These are phyloP conservation scores for Colletes collaris DNA, from an alignment of 2,888 invertebrate species.

Conservation along the genomic window DNA sequence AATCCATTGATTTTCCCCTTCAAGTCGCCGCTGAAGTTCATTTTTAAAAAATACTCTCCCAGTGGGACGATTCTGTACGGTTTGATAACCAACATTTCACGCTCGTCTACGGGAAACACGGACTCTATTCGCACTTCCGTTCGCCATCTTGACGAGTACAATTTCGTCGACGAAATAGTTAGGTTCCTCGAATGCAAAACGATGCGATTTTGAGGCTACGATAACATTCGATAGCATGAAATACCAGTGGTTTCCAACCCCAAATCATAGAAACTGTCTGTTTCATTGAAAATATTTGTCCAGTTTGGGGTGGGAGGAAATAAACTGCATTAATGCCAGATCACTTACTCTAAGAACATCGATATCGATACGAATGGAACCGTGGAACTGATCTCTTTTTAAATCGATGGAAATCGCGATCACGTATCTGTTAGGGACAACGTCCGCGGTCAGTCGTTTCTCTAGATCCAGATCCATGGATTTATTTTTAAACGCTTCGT, in stretches of 20 bases:
- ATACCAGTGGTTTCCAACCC: too few species aligned
- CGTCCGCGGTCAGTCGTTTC: constrained; percentile 43
- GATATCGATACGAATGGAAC: constrained; percentile 45
- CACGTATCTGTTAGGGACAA: constrained; percentile 40
- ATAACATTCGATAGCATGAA: neutral
- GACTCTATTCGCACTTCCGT: constrained; percentile 29
- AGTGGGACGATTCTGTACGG: neutral
- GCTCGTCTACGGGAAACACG: neutral
- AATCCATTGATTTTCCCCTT: constrained; percentile 84
- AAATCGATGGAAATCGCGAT: constrained; percentile 41
- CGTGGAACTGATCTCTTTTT: constrained; percentile 32
- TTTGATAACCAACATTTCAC: constrained; percentile 45
- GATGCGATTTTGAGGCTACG: constrained; percentile 32
- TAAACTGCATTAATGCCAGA: neutral
- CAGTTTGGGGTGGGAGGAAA: too few species aligned
- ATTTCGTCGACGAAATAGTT: constrained; percentile 27
- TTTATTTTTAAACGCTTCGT: neutral
- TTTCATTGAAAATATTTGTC: too few species aligned
- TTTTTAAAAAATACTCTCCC: constrained; percentile 48
- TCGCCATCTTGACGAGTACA: constrained; percentile 3
- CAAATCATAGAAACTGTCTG: too few species aligned
- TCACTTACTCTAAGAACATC: constrained; percentile 28
- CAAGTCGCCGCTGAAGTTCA: constrained; percentile 84
- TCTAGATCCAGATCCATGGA: neutral
- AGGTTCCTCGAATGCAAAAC: constrained; percentile 45